Conservation (phyloP, 1,140 invertebrate species). For the Homalodisca vitripennis region DNA sequence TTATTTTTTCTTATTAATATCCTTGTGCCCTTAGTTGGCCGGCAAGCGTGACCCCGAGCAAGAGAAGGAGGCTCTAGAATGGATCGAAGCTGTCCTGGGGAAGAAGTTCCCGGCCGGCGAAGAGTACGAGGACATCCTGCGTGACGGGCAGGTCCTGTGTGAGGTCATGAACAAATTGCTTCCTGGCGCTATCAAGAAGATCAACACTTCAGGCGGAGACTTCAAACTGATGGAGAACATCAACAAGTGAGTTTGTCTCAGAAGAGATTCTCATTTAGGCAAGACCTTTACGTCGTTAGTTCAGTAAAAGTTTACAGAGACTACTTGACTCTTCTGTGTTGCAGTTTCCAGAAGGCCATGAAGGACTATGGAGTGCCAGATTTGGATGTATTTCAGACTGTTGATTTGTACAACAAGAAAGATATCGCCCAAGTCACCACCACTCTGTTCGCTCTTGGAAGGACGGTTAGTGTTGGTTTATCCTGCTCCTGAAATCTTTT, state of each 20-base stretch:
- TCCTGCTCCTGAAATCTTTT: no score
- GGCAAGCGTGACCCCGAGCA: constrained; percentile 81
- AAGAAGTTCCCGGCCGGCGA: constrained; percentile 65
- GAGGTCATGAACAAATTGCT: constrained; percentile 86
- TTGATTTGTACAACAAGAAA: constrained; percentile 90
- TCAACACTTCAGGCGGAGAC: constrained; percentile 83
- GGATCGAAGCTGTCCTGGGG: constrained; percentile 84
- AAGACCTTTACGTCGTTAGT: no score
- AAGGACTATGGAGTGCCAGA: constrained; percentile 85
- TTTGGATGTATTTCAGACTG: constrained; percentile 90
- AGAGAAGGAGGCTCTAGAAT: constrained; percentile 80
- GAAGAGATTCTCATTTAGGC: no score
- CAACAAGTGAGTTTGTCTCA: constrained; percentile 75
- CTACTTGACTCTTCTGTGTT: no score
- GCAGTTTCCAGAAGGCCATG: constrained; percentile 84
- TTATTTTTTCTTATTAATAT: no score
- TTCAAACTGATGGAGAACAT: constrained; percentile 98
- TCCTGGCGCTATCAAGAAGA: constrained; percentile 78
- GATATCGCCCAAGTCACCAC: constrained; percentile 87
- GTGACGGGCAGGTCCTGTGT: constrained; percentile 86
- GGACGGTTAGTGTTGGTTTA: constrained; percentile 69
- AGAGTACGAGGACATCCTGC: constrained; percentile 75
- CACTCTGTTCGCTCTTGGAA: constrained; percentile 84
- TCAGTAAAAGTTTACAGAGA: no score
- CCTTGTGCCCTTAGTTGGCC: no score